Base-by-base conservation (phyloP, 2,888 invertebrate species). In the Acleris emargana region DNA sequence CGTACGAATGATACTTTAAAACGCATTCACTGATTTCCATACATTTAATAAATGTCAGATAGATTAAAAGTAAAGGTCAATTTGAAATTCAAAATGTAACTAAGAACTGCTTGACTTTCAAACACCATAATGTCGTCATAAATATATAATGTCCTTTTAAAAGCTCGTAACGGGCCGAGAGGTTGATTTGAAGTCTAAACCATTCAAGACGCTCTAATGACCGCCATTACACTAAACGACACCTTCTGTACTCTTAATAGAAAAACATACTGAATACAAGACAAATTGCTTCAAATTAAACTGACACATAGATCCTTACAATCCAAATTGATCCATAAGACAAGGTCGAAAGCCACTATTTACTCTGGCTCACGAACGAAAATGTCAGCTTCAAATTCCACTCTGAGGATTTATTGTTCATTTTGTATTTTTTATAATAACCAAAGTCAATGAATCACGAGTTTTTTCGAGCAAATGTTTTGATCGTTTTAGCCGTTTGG, bases 261-360 rank as follows among this genome's bases (percentile, higher is more conserved):
- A 67, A 68, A 66, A 68, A 52, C 55, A 70, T 67, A 58, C 64
- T 68, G 70, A 70, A 72, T 69, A 61, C 63, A 69, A 69, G 72
- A 73, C 63, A 69, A 63, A 71, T 72, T 67, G 66, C 68, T 64
- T 69, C 67, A 70, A 69, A 68, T 70, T 68, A 71, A 67, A 69
- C 57, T 61, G 67, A 61, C 67, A 68, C 61, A 68, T 59, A 69
- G 59, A 49, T 42, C 59, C 47, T n/a, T 16, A 7, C 38, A 47
- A 32, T 20, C 51, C 20, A 66, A 52, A 61, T 57, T 18, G 38
- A 51, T 38, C 47, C 57, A 25, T 61, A 66, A 32, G 25, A 38
- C 32, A 52, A 61, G 50, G 60, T 17, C n/a, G 25, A 61, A 61
- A 61, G 60, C 32, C 66, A 57, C 57, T 20, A 32, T 60, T 60